Percentiles rank a stretch among this genome's conserved stretches.
phyloP scores from a whole-genome alignment of 2,888 invertebrate genomes.

The Sycophila texana region DNA sequence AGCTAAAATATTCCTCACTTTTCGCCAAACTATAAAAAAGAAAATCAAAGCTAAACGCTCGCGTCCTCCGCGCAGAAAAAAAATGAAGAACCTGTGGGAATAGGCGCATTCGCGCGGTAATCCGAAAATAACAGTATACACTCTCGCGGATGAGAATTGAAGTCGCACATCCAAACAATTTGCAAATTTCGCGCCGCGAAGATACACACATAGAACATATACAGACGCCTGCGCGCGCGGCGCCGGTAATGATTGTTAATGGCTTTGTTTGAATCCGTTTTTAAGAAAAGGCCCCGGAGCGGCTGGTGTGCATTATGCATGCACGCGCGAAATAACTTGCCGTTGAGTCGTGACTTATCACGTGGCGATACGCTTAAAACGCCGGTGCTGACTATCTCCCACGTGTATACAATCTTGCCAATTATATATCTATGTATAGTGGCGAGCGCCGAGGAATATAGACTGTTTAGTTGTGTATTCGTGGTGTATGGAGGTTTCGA shows the following conservation, averaged over 20 bases:
- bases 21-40: background rate
- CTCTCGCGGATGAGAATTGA: background rate
- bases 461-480: background rate
- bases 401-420: constrained; percentile 24
- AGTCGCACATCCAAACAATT: constrained; percentile 18
- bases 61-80: background rate
- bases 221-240: background rate
- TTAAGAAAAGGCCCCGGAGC: background rate
- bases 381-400: constrained; percentile 7
- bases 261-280: constrained; percentile 28
- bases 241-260: constrained; percentile 17
- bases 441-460: background rate
- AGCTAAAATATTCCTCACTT: no score
- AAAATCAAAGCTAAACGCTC: background rate
- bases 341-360: constrained; percentile 22
- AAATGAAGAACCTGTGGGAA: constrained; percentile 1
- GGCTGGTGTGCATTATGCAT: background rate
- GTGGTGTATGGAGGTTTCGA: background rate
- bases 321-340: constrained; percentile 1
- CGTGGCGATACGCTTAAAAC: constrained; percentile 9
- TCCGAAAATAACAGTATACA: constrained; percentile 9
- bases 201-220: no score
- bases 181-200: background rate
- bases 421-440: no score
- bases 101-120: background rate